Conservation (phyloP, 2,113 vertebrate genomes). For the Myotis davidii region DNA sequence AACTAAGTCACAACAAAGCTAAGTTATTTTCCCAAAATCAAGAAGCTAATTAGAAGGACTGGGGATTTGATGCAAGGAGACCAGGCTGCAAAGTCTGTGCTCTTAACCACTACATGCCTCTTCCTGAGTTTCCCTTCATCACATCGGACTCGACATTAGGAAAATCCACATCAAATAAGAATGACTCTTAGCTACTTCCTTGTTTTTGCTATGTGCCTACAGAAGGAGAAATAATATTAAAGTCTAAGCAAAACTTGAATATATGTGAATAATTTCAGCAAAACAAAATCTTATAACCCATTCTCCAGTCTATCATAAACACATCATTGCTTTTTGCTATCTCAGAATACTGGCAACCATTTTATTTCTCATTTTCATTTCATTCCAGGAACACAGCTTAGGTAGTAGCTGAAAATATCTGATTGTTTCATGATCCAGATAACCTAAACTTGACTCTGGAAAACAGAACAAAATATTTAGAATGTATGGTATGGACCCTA, state of each 20-base stretch:
- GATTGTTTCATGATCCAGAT: background rate
- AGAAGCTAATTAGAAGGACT: background rate
- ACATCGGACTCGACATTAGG: background rate
- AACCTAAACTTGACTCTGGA: background rate
- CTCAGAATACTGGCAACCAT: background rate
- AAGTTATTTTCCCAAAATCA: background rate
- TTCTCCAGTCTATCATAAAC: background rate
- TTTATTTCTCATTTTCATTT: background rate
- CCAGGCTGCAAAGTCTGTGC: background rate
- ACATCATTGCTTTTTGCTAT: background rate
- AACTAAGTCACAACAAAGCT: background rate
- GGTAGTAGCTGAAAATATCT: background rate
- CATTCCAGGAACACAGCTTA: background rate
- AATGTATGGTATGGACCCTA: background rate
- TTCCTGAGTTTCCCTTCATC: background rate
- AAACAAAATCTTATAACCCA: background rate
- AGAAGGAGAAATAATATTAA: slow-evolving; percentile 1
- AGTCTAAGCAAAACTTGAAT: background rate
- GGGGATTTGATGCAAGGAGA: background rate
- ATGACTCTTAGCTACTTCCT: slow-evolving; percentile 2
- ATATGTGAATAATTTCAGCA: background rate
- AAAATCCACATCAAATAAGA: background rate
- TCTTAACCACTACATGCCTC: background rate
- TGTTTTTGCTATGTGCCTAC: background rate
- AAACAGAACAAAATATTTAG: background rate